Percentiles rank a stretch among this genome's conserved stretches.
phyloP scores from a whole-genome alignment of 64 coral and sea anemone genomes.

The Montipora capricornis region DNA sequence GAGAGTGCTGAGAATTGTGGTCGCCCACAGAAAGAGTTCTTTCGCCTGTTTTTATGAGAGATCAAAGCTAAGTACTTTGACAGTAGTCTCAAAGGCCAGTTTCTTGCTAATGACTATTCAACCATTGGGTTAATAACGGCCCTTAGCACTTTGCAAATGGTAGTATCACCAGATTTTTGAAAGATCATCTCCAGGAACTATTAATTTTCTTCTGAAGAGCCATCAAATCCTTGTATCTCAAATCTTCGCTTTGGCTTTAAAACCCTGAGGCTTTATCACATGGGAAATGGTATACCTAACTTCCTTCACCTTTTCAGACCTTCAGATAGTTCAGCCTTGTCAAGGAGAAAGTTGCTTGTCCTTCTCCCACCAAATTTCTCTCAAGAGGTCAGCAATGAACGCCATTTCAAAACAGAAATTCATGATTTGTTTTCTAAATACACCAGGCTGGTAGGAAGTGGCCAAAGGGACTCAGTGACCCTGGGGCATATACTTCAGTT shows the following conservation, averaged over 20 bases:
- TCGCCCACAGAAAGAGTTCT: conserved; percentile 43
- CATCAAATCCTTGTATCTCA: conserved; percentile 24
- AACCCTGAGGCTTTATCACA: conserved; percentile 44
- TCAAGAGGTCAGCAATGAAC: conserved; percentile 49
- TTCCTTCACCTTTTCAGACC: conserved; percentile 51
- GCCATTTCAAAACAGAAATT: neutral
- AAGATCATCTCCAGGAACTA: conserved; percentile 39
- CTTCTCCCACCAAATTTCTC: conserved; percentile 33
- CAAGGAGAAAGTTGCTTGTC: conserved; percentile 20
- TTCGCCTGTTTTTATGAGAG: conserved; percentile 50
- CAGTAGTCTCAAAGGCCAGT: neutral
- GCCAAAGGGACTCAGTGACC: conserved; percentile 19
- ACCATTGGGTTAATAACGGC: conserved; percentile 61
- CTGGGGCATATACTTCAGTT: conserved; percentile 53
- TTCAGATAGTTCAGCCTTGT: neutral
- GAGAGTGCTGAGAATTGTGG: conserved; percentile 58
- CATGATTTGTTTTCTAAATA: conserved; percentile 37
- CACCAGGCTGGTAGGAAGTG: conserved; percentile 8
- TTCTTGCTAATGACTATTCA: conserved; percentile 35
- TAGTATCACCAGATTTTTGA: conserved; percentile 42
- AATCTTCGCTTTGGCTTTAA: conserved; percentile 46
- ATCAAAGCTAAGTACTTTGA: conserved; percentile 67
- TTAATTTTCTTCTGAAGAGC: conserved; percentile 23
- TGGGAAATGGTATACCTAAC: conserved; percentile 45
- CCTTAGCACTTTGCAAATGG: conserved; percentile 61